Evolutionary conservation across 2,888 invertebrate genomes (phyloP).

Genomic region (Nymphalis polychloros): DNA sequence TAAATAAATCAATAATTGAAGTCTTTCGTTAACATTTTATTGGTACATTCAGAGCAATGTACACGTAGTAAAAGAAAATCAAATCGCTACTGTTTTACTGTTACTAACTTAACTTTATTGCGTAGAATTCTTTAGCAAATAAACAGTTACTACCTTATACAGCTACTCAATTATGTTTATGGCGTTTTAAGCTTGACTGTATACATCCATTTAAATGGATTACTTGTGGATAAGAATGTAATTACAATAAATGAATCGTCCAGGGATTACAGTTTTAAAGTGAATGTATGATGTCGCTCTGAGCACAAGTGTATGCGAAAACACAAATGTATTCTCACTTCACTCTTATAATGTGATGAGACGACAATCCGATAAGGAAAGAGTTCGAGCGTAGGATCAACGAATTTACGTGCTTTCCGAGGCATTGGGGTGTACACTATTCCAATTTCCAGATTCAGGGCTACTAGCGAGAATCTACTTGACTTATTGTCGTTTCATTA

Average conservation of each 20-base stretch:
- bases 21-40: not conserved
- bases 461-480: too few relatives aligned
- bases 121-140: constrained; percentile 19
- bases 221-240: not conserved
- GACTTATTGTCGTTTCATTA: too few relatives aligned
- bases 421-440: too few relatives aligned
- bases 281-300: too few relatives aligned
- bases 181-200: constrained; percentile 19
- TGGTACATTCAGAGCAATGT: not conserved
- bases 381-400: too few relatives aligned
- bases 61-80: constrained; percentile 27
- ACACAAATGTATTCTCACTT: not conserved
- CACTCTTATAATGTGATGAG: too few relatives aligned
- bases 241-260: too few relatives aligned
- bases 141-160: constrained; percentile 25
- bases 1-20: not conserved
- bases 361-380: too few relatives aligned
- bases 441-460: too few relatives aligned
- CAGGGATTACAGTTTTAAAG: too few relatives aligned
- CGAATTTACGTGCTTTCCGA: too few relatives aligned
- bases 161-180: constrained; percentile 21
- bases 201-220: constrained; percentile 1
- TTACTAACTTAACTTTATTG: constrained; percentile 26
- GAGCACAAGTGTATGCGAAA: not conserved
- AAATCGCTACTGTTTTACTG: constrained; percentile 31